Base-by-base conservation (phyloP, 2,797 vertebrate genomes). In the Fringilla coelebs region DNA sequence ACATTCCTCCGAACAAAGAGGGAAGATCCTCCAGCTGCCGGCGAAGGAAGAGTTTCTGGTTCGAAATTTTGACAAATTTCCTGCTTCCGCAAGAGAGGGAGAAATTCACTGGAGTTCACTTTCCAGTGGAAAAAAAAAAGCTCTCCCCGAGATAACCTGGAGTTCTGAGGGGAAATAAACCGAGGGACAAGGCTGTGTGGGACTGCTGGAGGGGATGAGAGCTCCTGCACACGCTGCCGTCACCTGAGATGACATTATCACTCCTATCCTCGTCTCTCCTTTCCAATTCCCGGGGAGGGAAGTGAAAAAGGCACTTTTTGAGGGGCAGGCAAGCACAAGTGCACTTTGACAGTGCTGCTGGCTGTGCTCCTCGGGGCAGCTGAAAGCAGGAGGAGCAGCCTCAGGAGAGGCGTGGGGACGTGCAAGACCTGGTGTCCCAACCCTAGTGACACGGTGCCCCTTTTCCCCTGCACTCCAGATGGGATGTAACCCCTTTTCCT, bases 231-330 rank as follows among this genome's bases (percentile, higher is more conserved):
- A 22, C 5, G 0, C 77, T 78, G 85, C 78, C 71, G 17, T 76
- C 91, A 58, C 84, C 78, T 6, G 61, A 93, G 43, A 29, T 74
- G 82, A 95, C 93, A 80, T 82, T 49, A 41, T 8, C 67, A 3
- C 88, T 94, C 58, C 36, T 55, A 34, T 79, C 85, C 93, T 94
- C 78, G 31, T 21, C 67, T 89, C 60, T 94, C 71, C 78, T 85
- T 60, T 51, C 81, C 85, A 58, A 0, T 26, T 82, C 58, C 51
- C 67, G 25, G 49, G 14, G 46, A 87, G 26, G 20, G 31, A 78
- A 52, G 58, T 1, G 31, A 73, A 67, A 43, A 52, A n/a, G 43
- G 16, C 19, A 31, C 14, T 71, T 92, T 72, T 32, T 7, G 89
- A 74, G 62, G 46, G 26, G 20, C 77, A 58, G 72, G 57, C 46